These are phyloP conservation scores for Metallyticus violacea DNA, from an alignment of 2,888 invertebrate genomes.

Conservation along the genomic window DNA sequence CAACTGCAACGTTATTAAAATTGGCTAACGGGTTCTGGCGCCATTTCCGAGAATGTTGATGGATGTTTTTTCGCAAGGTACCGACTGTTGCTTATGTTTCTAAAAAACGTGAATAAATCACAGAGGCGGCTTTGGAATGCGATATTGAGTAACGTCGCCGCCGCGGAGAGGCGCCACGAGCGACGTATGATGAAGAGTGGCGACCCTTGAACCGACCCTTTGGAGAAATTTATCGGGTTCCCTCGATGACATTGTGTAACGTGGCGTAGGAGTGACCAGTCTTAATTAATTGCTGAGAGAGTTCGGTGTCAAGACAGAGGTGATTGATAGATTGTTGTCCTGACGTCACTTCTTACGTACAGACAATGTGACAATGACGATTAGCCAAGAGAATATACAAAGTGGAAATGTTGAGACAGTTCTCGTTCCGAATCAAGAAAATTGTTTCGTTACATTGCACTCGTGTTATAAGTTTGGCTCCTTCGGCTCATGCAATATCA, in stretches of 20 bases:
- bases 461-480: too few species aligned
- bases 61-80: background rate
- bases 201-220: background rate
- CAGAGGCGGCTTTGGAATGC: background rate
- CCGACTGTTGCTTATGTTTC: too few species aligned
- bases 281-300: background rate
- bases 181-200: background rate
- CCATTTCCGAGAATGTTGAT: background rate
- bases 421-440: too few species aligned
- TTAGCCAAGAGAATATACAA: too few species aligned
- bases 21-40: too few species aligned
- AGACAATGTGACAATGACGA: too few species aligned
- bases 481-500: too few species aligned
- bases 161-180: background rate
- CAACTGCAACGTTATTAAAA: too few species aligned
- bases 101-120: too few species aligned
- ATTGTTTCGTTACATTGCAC: too few species aligned
- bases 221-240: too few species aligned
- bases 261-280: background rate
- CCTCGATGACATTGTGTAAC: background rate
- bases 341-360: background rate
- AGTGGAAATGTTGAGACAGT: too few species aligned
- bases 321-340: background rate
- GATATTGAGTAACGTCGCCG: background rate
- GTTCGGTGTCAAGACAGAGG: background rate